Percentiles rank a stretch among this genome's conserved stretches.
These are phyloP conservation scores for Nycticebus coucang DNA, from an alignment of 2,113 vertebrate genomes.

Conservation along the genomic window DNA sequence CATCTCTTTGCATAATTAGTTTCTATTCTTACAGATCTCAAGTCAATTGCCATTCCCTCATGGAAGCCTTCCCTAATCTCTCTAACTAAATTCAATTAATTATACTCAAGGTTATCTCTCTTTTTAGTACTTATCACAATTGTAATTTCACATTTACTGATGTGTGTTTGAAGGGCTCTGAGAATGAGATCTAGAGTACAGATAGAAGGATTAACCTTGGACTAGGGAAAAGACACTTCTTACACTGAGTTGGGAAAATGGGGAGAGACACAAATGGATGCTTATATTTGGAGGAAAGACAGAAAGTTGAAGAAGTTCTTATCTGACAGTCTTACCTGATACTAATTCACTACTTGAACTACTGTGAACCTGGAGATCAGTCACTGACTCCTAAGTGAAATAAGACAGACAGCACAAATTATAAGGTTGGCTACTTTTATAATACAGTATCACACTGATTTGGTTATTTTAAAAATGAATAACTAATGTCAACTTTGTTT, in stretches of 20 bases:
- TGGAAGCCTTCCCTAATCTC: neutral
- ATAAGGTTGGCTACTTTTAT: conserved; percentile 12
- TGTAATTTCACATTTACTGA: conserved; percentile 3
- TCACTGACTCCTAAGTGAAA: conserved; percentile 79
- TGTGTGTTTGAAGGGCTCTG: neutral
- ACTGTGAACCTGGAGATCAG: conserved; percentile 62
- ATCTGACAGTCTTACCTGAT: conserved; percentile 82
- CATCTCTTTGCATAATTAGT: neutral
- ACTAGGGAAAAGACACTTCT: neutral
- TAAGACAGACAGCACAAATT: conserved; percentile 62
- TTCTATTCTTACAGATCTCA: conserved; percentile 52
- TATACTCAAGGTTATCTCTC: conserved; percentile 1
- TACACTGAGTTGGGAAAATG: neutral
- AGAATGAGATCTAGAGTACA: neutral
- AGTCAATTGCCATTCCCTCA: neutral
- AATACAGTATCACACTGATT: conserved; percentile 8
- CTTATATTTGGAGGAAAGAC: neutral
- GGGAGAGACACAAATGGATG: neutral
- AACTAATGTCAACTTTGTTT: conserved; percentile 13
- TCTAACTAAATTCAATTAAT: conserved; percentile 31
- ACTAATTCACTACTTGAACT: conserved; percentile 72
- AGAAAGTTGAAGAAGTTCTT: neutral
- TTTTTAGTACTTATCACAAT: neutral
- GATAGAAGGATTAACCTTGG: neutral
- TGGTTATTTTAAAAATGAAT: conserved; percentile 53